A percentile compares a stretch with the other conserved stretches of the same genome.
Conservation (phyloP, 1,140 invertebrate genomes). For the Kradibia gibbosae region DNA sequence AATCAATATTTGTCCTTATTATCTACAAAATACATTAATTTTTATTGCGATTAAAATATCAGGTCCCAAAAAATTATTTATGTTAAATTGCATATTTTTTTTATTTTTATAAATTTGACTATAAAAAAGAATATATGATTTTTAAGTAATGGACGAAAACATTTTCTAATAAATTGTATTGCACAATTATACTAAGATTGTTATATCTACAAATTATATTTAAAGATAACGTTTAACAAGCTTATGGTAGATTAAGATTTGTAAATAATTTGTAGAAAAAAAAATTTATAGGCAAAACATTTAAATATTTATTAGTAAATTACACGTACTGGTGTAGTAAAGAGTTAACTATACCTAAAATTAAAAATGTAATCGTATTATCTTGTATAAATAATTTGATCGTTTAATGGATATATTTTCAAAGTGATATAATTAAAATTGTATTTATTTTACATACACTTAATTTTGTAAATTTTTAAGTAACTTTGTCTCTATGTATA, state of each 20-base stretch:
- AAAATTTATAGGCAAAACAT: background rate
- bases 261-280: too few relatives aligned
- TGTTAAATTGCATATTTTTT: background rate
- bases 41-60: background rate
- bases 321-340: background rate
- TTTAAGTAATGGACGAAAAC: background rate
- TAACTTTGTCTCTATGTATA: too few relatives aligned
- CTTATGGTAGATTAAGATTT: too few relatives aligned
- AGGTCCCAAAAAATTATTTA: slow-evolving; percentile 15
- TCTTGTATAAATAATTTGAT: too few relatives aligned
- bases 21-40: background rate
- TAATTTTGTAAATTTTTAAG: too few relatives aligned
- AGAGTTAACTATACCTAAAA: too few relatives aligned
- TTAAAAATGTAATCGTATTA: too few relatives aligned
- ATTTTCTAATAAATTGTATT: background rate
- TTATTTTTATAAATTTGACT: background rate
- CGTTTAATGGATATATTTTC: too few relatives aligned
- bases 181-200: background rate
- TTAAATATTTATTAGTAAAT: background rate
- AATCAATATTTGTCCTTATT: background rate
- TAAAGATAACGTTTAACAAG: too few relatives aligned
- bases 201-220: background rate
- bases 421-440: too few relatives aligned
- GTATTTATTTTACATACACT: too few relatives aligned
- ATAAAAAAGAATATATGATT: background rate